Evolutionary conservation across 2,888 invertebrate species (phyloP), one percentile per base, ranked within the genome.

Genomic region (Dynastes hyllus): DNA sequence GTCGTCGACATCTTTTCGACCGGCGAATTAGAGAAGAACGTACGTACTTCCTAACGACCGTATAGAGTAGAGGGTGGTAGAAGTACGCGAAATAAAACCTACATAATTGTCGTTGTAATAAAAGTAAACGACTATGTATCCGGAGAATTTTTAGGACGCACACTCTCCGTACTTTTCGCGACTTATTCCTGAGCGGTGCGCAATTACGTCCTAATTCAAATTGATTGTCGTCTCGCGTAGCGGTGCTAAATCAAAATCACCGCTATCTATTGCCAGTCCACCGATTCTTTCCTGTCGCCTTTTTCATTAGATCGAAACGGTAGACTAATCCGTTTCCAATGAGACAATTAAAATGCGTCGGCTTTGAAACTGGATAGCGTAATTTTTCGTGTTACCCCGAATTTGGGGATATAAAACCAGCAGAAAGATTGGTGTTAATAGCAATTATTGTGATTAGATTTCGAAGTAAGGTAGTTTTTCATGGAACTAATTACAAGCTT

Each of bases 211-310:
- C 61, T 40, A 58, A 40, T 40, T 73, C 73, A 73, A 73, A 73
- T 73, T 73, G 73, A 73, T 73, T 40, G 73, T 73, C 73, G 73
- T 40, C 61, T 73, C 73, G 73, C 37, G 73, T 73, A 73, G 37
- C 73, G 58, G 40, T 32, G 40, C 73, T 73, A 73, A 73, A 73
- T 73, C 73, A 73, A 73, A 73, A 73, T 73, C 73, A 71, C 70
- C 55, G 71, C 58, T 71, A 71, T 71, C 71, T 71, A 71, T 71
- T 71, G 71, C 58, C 71, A 9, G 32, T 16, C 37, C 58, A n/a
- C 37, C 37, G 37, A 71, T 71, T 71, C 71, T 58, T 71, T 55
- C 55, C 27, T 58, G 71, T 32, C 58, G 16, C 58, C 58, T 16
- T 37, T 73, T 73, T 73, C 73, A 27, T 61, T 45, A 58, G 58